Conservation (phyloP, 2,113 vertebrate genomes). For the Salminus brasiliensis region DNA sequence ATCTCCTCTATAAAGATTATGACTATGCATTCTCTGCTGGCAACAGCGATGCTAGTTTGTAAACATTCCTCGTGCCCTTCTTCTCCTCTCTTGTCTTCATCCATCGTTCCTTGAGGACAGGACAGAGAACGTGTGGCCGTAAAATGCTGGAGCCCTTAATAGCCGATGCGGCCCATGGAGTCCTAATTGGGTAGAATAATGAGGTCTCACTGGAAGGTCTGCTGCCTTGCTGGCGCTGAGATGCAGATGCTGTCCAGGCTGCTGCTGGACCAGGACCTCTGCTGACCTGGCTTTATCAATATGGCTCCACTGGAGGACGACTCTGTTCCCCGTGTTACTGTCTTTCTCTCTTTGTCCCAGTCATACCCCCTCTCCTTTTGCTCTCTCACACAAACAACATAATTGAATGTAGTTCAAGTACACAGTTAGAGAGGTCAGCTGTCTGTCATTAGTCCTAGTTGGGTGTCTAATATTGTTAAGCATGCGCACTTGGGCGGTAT, state of each 20-base stretch:
- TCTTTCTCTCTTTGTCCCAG: background rate
- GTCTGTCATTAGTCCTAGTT: too few relatives aligned
- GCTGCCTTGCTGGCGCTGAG: slow-evolving; percentile 1
- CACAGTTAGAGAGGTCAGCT: background rate
- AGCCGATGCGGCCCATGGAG: background rate
- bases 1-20: slow-evolving; percentile 36
- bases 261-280: background rate
- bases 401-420: background rate
- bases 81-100: background rate
- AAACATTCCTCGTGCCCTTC: background rate
- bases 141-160: slow-evolving; percentile 27
- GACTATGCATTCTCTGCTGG: slow-evolving; percentile 1
- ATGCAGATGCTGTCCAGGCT: background rate
- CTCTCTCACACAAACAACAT: background rate
- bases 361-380: too few relatives aligned
- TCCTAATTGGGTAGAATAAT: slow-evolving; percentile 47
- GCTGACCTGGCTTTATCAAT: background rate
- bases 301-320: background rate
- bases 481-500: too few relatives aligned
- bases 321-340: background rate
- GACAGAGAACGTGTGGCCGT: background rate
- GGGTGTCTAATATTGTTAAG: too few relatives aligned
- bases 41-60: slow-evolving; percentile 3
- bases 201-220: slow-evolving; percentile 5
- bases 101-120: background rate